Conservation (phyloP, 37 sponge, comb jelly and placozoan species). For the Mnemiopsis leidyi region DNA sequence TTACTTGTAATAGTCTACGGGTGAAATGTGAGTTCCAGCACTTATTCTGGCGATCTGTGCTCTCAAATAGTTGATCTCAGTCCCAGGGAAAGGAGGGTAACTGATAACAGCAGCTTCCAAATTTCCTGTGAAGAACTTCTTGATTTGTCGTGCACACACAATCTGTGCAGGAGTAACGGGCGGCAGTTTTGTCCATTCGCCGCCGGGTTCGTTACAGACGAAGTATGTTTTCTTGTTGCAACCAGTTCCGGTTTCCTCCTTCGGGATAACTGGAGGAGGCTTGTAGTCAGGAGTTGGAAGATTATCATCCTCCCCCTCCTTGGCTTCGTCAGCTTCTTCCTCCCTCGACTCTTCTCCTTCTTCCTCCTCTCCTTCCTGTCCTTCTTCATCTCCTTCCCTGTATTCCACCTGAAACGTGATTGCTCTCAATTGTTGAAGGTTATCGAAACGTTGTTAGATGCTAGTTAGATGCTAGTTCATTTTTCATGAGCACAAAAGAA, state of each 20-base stretch:
- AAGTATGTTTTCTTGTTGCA: conserved; percentile 95
- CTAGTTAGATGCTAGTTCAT: too few relatives aligned
- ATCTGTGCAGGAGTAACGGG: conserved; percentile 92
- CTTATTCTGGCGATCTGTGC: conserved; percentile 97
- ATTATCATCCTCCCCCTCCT: conserved; percentile 77
- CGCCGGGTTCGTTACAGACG: conserved; percentile 92
- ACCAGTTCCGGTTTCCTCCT: conserved; percentile 87
- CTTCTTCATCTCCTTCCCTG: conserved; percentile 51
- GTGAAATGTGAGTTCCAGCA: conserved; percentile 89
- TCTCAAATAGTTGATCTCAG: conserved; percentile 86
- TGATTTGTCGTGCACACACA: conserved; percentile 74
- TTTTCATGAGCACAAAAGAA: not conserved
- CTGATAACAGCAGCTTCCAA: conserved; percentile 78
- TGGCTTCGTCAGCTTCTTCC: conserved; percentile 74
- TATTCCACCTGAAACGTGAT: conserved; percentile 16
- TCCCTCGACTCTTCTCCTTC: conserved; percentile 88
- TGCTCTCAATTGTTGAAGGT: too few relatives aligned
- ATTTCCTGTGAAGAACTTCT: conserved; percentile 88
- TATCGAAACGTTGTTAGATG: too few relatives aligned
- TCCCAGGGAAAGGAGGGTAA: conserved; percentile 95
- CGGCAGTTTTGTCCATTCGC: conserved; percentile 90
- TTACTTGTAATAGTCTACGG: conserved; percentile 75
- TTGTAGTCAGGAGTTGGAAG: conserved; percentile 88
- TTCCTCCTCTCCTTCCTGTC: conserved; percentile 35
- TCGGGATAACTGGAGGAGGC: conserved; percentile 89